phyloP scores from a whole-genome alignment of 1,140 invertebrate genomes.

The Pinna nobilis region DNA sequence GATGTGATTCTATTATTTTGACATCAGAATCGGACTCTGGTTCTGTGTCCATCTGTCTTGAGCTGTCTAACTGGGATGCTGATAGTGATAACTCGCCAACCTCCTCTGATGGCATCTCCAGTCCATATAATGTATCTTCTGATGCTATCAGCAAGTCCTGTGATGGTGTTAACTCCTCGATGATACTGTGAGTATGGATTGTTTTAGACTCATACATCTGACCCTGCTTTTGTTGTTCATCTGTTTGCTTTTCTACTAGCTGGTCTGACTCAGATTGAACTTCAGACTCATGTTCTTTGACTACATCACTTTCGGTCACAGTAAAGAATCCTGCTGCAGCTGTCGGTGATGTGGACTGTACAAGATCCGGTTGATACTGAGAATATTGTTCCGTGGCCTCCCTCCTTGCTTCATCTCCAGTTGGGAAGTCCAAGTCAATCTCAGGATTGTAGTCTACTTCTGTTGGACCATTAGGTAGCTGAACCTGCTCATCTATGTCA shows the following conservation, averaged over 20 bases:
- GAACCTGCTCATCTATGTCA: slow-evolving; percentile 6
- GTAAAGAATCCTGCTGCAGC: slow-evolving; percentile 43
- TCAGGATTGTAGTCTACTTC: slow-evolving; percentile 78
- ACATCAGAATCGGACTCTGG: slow-evolving; percentile 45
- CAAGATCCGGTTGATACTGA: slow-evolving; percentile 26
- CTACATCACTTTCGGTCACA: background rate
- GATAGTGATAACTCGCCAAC: slow-evolving; percentile 47
- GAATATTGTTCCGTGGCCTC: slow-evolving; percentile 12
- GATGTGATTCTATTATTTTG: no score
- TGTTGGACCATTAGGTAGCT: slow-evolving; percentile 77
- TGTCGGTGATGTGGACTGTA: slow-evolving; percentile 28
- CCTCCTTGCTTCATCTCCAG: no score
- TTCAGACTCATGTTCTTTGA: background rate
- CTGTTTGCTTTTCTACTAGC: background rate
- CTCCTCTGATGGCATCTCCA: slow-evolving; percentile 71
- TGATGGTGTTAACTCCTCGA: slow-evolving; percentile 52
- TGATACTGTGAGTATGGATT: slow-evolving; percentile 52
- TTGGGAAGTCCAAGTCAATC: slow-evolving; percentile 74
- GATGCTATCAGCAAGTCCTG: slow-evolving; percentile 58
- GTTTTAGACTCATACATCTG: slow-evolving; percentile 35
- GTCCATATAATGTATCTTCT: slow-evolving; percentile 68
- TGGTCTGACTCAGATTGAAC: slow-evolving; percentile 9
- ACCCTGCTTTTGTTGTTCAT: background rate
- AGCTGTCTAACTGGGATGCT: slow-evolving; percentile 42
- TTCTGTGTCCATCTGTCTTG: slow-evolving; percentile 38